phyloP scores from a whole-genome alignment of 2,113 vertebrate genomes.

The Nothocercus nigrocapillus region DNA sequence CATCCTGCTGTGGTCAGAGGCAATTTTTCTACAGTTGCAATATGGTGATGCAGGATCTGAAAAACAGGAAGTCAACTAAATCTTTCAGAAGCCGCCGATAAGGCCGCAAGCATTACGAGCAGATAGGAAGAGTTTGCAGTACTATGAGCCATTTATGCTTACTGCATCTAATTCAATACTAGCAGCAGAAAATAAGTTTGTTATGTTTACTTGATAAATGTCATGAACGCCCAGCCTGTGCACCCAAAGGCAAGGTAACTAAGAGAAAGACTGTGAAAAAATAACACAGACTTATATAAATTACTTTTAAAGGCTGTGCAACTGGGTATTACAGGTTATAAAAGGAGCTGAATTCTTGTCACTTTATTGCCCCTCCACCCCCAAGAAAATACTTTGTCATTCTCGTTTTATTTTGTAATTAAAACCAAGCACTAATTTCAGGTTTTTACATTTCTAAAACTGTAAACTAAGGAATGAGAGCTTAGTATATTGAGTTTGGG shows the following conservation, averaged over 20 bases:
- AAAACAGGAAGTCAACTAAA: not conserved
- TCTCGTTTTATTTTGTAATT: not conserved
- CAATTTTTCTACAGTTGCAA: conserved; percentile 79
- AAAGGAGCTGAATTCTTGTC: not conserved
- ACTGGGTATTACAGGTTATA: not conserved
- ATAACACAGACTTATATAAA: not conserved
- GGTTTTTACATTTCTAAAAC: not conserved
- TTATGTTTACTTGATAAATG: not conserved
- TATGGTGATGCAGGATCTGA: conserved; percentile 85
- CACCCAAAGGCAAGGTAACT: not conserved
- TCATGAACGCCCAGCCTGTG: not conserved
- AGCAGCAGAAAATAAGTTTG: not conserved
- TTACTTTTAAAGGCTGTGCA: not conserved
- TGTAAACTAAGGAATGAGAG: not conserved
- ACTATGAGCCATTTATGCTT: not conserved
- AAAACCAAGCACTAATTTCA: not conserved
- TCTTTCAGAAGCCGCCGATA: not conserved
- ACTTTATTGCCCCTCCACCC: not conserved
- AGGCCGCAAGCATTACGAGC: not conserved
- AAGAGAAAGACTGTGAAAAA: not conserved
- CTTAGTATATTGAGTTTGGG: not conserved
- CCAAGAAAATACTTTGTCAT: not conserved
- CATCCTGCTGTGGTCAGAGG: conserved; percentile 75
- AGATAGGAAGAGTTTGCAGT: not conserved
- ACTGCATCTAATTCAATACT: not conserved